Conservation (phyloP, 1,140 invertebrate genomes). For the Lycorma delicatula region DNA sequence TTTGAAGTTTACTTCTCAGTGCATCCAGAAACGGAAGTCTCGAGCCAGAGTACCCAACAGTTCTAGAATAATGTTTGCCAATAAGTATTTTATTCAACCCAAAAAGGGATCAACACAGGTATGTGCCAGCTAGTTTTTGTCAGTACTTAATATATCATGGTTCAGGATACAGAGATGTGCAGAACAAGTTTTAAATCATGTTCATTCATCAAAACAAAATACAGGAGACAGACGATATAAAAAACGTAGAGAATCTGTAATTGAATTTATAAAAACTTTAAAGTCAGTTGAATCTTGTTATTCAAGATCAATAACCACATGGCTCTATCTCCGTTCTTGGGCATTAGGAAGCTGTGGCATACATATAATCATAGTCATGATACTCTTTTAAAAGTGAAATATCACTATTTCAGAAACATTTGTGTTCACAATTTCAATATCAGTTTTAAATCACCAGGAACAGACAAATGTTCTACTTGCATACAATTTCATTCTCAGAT, state of each 20-base stretch:
- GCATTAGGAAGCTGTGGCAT: constrained; percentile 3
- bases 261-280: background rate
- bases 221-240: background rate
- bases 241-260: background rate
- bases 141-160: background rate
- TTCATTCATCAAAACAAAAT: background rate
- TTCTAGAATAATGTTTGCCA: background rate
- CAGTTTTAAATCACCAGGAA: background rate
- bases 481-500: background rate
- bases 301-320: background rate
- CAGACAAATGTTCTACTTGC: constrained; percentile 9
- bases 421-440: constrained; percentile 1
- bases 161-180: background rate
- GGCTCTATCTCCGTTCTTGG: background rate
- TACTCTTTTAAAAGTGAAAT: background rate
- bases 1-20: background rate
- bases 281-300: background rate
- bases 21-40: background rate
- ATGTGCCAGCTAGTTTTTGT: background rate
- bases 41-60: background rate
- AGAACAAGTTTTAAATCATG: background rate
- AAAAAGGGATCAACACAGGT: background rate
- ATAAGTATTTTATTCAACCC: background rate
- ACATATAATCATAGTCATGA: background rate
- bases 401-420: constrained; percentile 3